phyloP scores from a whole-genome alignment of 2,888 invertebrate species.

The Smittia aterrima region DNA sequence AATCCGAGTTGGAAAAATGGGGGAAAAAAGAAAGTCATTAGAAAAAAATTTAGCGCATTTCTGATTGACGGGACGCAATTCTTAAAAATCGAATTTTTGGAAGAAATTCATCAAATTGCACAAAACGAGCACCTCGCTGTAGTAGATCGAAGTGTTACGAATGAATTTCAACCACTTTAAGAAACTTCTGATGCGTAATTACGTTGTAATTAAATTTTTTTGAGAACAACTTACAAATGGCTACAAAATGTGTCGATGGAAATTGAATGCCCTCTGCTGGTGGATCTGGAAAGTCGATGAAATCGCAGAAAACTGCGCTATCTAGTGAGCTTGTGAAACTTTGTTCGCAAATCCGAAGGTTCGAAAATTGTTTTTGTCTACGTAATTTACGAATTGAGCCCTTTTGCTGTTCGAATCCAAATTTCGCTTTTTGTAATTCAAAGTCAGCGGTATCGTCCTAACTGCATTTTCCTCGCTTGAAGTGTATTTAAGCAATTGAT shows the following conservation, averaged over 20 bases:
- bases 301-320: too few species aligned
- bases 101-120: constrained; percentile 16
- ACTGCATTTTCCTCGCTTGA: too few species aligned
- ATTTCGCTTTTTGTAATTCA: too few species aligned
- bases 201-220: neutral
- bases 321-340: too few species aligned
- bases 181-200: neutral
- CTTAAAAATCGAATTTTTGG: neutral
- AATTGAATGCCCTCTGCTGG: too few species aligned
- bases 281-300: too few species aligned
- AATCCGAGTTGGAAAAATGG: neutral
- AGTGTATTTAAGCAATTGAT: neutral
- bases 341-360: too few species aligned
- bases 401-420: too few species aligned
- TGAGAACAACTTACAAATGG: neutral
- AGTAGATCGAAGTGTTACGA: neutral
- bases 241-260: too few species aligned
- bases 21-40: constrained; percentile 19
- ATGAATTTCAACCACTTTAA: neutral
- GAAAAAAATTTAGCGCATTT: constrained; percentile 35
- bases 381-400: too few species aligned
- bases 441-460: too few species aligned
- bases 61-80: constrained; percentile 26
- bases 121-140: neutral
- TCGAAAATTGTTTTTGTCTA: too few species aligned